Percentiles rank a stretch among this genome's conserved stretches.
phyloP scores from a whole-genome alignment of 2,888 invertebrate genomes.

The Spicauda simplicius region DNA sequence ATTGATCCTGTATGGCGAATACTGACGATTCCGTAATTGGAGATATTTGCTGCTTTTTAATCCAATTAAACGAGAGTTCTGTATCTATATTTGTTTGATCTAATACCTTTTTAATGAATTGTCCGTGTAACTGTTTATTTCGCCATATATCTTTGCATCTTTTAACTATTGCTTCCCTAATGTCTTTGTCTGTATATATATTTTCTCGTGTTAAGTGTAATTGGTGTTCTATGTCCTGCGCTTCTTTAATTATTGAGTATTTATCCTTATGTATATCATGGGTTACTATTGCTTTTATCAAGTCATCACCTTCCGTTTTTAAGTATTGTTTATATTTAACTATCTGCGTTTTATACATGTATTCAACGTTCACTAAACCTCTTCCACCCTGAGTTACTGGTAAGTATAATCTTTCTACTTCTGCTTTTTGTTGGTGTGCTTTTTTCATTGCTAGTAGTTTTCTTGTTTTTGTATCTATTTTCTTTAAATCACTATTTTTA shows the following conservation, averaged over 20 bases:
- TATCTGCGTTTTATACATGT: neutral
- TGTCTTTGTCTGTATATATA: slow-evolving; percentile 6
- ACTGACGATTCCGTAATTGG: slow-evolving; percentile 22
- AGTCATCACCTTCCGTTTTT: slow-evolving; percentile 3
- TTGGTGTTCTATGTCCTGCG: too few relatives aligned
- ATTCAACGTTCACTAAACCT: neutral
- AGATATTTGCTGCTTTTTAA: slow-evolving; percentile 24
- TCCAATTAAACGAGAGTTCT: slow-evolving; percentile 18
- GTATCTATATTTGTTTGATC: slow-evolving; percentile 28
- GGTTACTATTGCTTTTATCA: neutral
- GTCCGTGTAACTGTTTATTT: slow-evolving; percentile 21
- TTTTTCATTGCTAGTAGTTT: too few relatives aligned
- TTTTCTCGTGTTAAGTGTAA: too few relatives aligned
- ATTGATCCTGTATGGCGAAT: slow-evolving; percentile 38
- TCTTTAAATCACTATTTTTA: too few relatives aligned
- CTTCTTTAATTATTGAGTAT: neutral
- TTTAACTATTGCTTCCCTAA: slow-evolving; percentile 12
- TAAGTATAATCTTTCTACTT: slow-evolving; percentile 22
- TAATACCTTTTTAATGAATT: slow-evolving; percentile 29
- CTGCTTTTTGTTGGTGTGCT: too few relatives aligned
- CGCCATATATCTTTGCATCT: slow-evolving; percentile 10
- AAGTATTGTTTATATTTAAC: neutral
- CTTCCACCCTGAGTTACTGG: slow-evolving; percentile 11
- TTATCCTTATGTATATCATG: neutral
- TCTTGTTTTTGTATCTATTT: too few relatives aligned